Base-by-base conservation (phyloP, 2,888 invertebrate genomes). In the Drosophila pegasa region DNA sequence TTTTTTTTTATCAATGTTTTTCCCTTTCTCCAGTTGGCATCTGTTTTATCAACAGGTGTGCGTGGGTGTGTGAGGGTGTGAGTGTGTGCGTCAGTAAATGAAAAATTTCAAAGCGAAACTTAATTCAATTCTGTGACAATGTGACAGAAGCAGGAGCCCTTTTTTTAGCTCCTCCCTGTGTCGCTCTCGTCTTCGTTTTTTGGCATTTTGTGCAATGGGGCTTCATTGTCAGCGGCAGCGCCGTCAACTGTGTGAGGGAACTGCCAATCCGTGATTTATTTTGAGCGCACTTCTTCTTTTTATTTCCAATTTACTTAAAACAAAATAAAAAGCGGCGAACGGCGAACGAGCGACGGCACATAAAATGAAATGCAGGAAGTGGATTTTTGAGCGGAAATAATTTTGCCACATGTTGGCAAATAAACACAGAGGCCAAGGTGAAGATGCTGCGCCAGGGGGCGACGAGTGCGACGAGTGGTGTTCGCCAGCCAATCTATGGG, bases 321-420 rank as follows among this genome's bases (percentile, higher is more conserved):
- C 65, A 73, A 72, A 66, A 56, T 48, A 25, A 27, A 41, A 47
- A 12, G 50, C 31, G 52, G 66, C 14, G 43, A 22, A 25, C 45
- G 70, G 47, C 50, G 48, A n/a, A n/a, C 38, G 35, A 18, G 12
- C 14, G 22, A 18, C 14, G 14, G 54, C 48, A 54, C 50, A 60
- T 37, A 56, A 76, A 47, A 59, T 62, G 69, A 41, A 50, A 33
- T 20, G 52, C 83, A 69, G 82, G 80, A 88, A 83, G 88, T 88
- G 77, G 87, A 80, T 86, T 77, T 87, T 82, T 82, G 67, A 88
- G 74, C 82, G 88, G 88, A 83, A 88, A 88, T 88, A 86, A 88
- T 83, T 87, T 88, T 80, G 88, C 88, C 88, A 83, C 82, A 87
- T 88, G 82, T 88, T 80, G 77, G 86, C 52, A 70, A 87, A 87